Evolutionary conservation across 1,140 invertebrate genomes (phyloP).

Genomic region (Meloidogyne exigua): DNA sequence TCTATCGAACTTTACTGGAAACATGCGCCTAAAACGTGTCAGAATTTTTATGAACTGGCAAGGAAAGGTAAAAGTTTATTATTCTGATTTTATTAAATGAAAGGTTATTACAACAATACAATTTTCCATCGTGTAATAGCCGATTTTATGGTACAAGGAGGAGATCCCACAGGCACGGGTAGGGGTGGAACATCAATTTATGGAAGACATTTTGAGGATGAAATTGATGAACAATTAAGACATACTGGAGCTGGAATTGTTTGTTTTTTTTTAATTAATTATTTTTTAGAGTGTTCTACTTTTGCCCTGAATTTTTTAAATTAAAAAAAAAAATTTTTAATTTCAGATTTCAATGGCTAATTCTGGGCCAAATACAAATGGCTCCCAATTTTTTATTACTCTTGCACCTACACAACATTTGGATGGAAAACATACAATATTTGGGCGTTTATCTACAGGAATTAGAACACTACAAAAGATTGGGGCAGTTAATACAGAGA

Average conservation of each 20-base stretch:
- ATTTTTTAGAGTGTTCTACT: no score
- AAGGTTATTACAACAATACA: slow-evolving; percentile 89
- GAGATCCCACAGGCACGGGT: slow-evolving; percentile 88
- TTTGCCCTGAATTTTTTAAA: no score
- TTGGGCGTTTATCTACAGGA: slow-evolving; percentile 72
- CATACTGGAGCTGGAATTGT: slow-evolving; percentile 81
- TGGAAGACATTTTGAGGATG: slow-evolving; percentile 86
- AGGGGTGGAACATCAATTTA: slow-evolving; percentile 94
- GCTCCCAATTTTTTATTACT: slow-evolving; percentile 97
- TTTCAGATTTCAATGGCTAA: slow-evolving; percentile 81
- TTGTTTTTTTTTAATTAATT: background rate
- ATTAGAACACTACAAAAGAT: slow-evolving; percentile 60
- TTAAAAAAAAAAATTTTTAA: no score
- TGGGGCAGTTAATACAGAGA: slow-evolving; percentile 27
- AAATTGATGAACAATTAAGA: slow-evolving; percentile 88
- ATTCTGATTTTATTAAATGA: slow-evolving; percentile 66
- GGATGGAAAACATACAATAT: slow-evolving; percentile 94
- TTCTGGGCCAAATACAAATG: slow-evolving; percentile 91
- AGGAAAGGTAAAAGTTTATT: background rate
- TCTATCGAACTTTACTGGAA: slow-evolving; percentile 39
- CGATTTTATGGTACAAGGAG: slow-evolving; percentile 97
- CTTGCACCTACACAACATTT: slow-evolving; percentile 93
- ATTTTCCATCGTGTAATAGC: slow-evolving; percentile 93
- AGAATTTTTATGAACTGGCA: slow-evolving; percentile 19
- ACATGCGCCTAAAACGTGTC: slow-evolving; percentile 31